Conservation (phyloP, 2,797 vertebrate genomes). For the Podarcis lilfordi region DNA sequence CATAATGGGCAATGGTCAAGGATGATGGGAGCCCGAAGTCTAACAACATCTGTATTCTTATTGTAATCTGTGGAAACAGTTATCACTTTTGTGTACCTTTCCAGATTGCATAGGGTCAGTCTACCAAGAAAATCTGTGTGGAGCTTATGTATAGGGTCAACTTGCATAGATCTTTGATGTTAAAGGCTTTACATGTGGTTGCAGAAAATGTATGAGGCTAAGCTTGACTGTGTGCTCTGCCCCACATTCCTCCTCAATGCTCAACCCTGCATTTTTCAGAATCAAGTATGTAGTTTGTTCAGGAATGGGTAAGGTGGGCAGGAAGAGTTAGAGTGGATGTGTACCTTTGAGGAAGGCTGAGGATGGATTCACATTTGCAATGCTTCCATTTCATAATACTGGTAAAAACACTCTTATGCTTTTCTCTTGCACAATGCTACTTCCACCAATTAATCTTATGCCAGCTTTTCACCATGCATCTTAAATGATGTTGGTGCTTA, state of each 20-base stretch:
- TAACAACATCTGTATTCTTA: not conserved
- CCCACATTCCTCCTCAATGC: not conserved
- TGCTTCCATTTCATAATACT: not conserved
- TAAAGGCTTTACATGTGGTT: not conserved
- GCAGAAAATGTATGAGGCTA: not conserved
- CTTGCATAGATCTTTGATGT: not conserved
- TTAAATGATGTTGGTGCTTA: not conserved
- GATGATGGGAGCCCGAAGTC: not conserved
- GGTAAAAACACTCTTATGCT: not conserved
- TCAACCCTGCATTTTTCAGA: not conserved
- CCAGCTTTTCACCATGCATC: not conserved
- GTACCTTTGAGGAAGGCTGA: not conserved
- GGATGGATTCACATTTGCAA: not conserved
- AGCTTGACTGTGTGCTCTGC: not conserved
- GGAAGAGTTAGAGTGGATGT: not conserved
- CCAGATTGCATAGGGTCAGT: not conserved
- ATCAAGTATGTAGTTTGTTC: not conserved
- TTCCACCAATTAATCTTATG: not conserved
- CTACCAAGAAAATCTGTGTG: not conserved
- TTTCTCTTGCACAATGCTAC: not conserved
- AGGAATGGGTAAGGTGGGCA: not conserved
- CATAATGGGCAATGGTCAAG: not conserved
- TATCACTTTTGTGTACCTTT: not conserved
- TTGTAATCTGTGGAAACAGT: not conserved
- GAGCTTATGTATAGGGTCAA: not conserved